Evolutionary conservation across 1,140 invertebrate species (phyloP), one percentile per base, ranked within the genome.

Genomic region (Pseudomyrmex gracilis): DNA sequence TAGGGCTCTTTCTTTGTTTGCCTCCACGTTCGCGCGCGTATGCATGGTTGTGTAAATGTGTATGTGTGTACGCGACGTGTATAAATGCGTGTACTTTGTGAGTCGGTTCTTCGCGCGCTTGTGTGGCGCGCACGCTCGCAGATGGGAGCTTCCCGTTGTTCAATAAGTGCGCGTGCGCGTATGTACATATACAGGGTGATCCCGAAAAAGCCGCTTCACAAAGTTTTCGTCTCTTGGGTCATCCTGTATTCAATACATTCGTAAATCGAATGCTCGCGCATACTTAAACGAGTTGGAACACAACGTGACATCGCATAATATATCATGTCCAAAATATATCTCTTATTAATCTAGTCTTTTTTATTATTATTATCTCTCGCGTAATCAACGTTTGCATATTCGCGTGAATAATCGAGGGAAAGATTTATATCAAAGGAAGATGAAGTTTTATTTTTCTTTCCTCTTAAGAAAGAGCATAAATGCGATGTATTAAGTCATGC

Each of bases 1-100:
- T 90, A 90, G 90, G 91, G 91, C 88, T 89, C 83, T 93, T 92
- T 93, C 92, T 93, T 92, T 93, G 91, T 92, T 92, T 89, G 84
- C 85, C 61, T 66, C 20, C 7, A 34, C 34, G 34, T 34, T 34
- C 61, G 63, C 70, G 67, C 53, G 58, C 61, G 5, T 34, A 34
- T 34, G 7, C 34, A 34, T 5, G 34, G 34, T 5, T 34, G 34
- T 7, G 5, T 34, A 34, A 34, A 34, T 70, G 47, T 63, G 45
- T 17, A 53, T 8, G 57, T 15, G 9, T 10, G 34, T 80, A 20
- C n/a, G 63, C 66, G 49, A 0, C 13, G 10, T 12, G 20, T 61
- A 1, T 15, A 8, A 12, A 17, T 61, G 53, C 24, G 55, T 80
- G 82, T 80, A 73, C 82, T 86, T 43, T 71, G 73, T 84, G 57